Evolutionary conservation across 2,797 vertebrate species (phyloP).

Genomic region (Lagorchestes hirsutus): DNA sequence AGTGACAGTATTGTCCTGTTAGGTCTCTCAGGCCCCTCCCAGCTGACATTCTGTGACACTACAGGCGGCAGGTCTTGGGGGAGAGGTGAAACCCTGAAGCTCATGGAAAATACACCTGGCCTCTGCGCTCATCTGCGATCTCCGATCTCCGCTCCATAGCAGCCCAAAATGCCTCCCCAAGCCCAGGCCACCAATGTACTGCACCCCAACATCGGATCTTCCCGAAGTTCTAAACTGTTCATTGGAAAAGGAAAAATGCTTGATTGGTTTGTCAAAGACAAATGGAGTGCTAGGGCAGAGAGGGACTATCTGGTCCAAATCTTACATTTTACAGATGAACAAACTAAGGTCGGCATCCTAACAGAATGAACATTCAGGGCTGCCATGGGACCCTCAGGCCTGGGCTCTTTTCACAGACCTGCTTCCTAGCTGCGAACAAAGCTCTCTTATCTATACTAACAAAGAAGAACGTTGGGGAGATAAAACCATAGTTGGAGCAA

Average conservation of each 20-base stretch:
- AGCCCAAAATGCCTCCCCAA: slow-evolving; percentile 46
- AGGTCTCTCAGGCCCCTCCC: not conserved
- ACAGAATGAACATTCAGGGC: not conserved
- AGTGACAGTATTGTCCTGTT: not conserved
- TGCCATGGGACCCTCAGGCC: not conserved
- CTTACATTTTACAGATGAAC: not conserved
- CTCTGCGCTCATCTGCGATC: not conserved
- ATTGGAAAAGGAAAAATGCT: not conserved
- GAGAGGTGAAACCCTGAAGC: not conserved
- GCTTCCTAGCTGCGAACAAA: not conserved
- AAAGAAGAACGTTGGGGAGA: not conserved
- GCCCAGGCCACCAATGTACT: slow-evolving; percentile 66
- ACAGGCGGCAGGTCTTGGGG: not conserved
- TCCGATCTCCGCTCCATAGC: not conserved
- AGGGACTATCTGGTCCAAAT: not conserved
- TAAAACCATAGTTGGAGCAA: not conserved
- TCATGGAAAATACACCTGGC: not conserved
- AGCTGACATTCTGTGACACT: not conserved
- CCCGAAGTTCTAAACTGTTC: not conserved
- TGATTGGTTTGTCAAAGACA: not conserved
- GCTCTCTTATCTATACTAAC: not conserved
- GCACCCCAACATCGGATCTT: slow-evolving; percentile 7
- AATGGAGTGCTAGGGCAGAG: not conserved
- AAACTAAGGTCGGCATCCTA: not conserved
- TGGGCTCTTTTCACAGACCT: not conserved